phyloP scores from a whole-genome alignment of 1,140 invertebrate genomes.

The Euwallacea fornicatus region DNA sequence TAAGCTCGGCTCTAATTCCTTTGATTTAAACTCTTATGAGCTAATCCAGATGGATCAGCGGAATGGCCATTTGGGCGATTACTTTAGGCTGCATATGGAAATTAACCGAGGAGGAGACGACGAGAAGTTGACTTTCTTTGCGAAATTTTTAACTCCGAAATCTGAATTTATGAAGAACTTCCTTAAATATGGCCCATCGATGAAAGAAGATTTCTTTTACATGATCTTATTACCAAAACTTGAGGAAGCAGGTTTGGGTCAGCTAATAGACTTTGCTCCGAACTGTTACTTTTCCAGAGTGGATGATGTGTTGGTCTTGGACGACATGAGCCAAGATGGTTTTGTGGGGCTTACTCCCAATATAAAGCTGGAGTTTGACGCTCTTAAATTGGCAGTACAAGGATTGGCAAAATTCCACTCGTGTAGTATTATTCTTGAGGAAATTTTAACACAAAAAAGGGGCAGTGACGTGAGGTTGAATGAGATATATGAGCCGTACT shows the following conservation, averaged over 20 bases:
- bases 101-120: neutral
- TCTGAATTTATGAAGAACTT: constrained; percentile 25
- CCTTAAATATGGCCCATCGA: neutral
- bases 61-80: constrained; percentile 28
- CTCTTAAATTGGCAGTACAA: constrained; percentile 17
- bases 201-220: constrained; percentile 23
- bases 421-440: constrained; percentile 37
- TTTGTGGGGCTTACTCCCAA: constrained; percentile 21
- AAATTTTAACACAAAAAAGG: constrained; percentile 35
- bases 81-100: constrained; percentile 10
- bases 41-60: neutral
- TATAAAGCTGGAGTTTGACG: constrained; percentile 9
- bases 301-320: constrained; percentile 17
- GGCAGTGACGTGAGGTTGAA: neutral
- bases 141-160: constrained; percentile 9
- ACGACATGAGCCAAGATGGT: constrained; percentile 20
- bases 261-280: constrained; percentile 14
- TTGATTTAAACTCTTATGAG: neutral
- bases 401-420: constrained; percentile 38
- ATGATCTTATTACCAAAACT: neutral
- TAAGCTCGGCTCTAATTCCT: constrained; percentile 7
- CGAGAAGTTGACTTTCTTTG: constrained; percentile 9
- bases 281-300: constrained; percentile 17
- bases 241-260: neutral
- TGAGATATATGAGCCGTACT: constrained; percentile 12